Percentiles rank a stretch among this genome's conserved stretches.
Conservation (phyloP, 2,797 vertebrate genomes). For the Thaleichthys pacificus region DNA sequence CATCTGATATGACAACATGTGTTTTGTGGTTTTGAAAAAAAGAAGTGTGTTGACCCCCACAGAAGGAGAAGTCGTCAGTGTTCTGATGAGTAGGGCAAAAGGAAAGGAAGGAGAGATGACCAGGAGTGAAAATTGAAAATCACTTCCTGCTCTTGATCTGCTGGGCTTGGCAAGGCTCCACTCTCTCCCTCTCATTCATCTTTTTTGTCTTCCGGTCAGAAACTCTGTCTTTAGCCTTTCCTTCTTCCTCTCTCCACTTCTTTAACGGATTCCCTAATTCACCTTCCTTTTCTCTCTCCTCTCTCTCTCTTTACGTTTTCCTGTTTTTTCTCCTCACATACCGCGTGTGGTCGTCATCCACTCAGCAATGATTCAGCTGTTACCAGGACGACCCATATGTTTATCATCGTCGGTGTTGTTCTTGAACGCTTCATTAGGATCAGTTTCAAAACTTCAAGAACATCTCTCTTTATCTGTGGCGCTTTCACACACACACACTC, state of each 20-base stretch:
- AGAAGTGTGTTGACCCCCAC: too few species aligned
- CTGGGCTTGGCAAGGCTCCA: constrained; percentile 72
- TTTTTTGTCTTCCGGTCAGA: constrained; percentile 53
- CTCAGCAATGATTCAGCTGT: too few species aligned
- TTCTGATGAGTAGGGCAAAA: constrained; percentile 55
- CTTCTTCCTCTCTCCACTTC: neutral
- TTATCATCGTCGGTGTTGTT: neutral
- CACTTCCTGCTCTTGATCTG: constrained; percentile 81
- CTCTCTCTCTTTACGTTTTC: constrained; percentile 44
- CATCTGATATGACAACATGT: too few species aligned
- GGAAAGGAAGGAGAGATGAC: constrained; percentile 61
- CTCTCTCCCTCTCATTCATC: constrained; percentile 73
- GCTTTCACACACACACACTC: too few species aligned
- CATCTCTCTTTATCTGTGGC: too few species aligned
- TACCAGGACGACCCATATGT: constrained; percentile 6
- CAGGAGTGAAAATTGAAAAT: constrained; percentile 78
- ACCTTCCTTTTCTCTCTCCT: neutral
- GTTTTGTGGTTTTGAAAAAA: too few species aligned
- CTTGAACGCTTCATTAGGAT: too few species aligned
- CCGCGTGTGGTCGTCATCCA: too few species aligned
- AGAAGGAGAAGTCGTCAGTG: too few species aligned
- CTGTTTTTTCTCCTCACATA: constrained; percentile 40
- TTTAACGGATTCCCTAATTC: too few species aligned
- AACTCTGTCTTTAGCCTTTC: constrained; percentile 17
- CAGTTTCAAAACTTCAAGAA: too few species aligned